Base-by-base conservation (phyloP, 2,113 vertebrate genomes). In the Proterorhinus semilunaris region DNA sequence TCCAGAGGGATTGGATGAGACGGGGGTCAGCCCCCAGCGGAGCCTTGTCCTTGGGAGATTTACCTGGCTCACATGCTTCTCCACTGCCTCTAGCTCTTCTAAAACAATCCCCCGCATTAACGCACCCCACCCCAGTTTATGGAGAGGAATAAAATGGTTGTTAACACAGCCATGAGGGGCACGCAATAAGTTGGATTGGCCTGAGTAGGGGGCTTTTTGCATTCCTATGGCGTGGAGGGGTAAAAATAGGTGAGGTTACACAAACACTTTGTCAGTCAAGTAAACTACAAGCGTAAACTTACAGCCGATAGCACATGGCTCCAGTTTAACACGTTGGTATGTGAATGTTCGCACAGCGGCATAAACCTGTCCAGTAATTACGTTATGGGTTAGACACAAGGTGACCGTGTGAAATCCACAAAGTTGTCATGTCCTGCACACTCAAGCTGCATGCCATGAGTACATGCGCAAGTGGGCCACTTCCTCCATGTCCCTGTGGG, bases 111-210 rank as follows among this genome's bases (percentile, higher is more conserved):
- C 69, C 55, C 63, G 48, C 15, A 61, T 84, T 80, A 75, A 36
- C 77, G 64, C 57, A 68, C 36, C 58, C 71, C 63, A 57, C 51
- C 55, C 52, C 44, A 58, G 57, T 84, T 85, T 74, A 82, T 71
- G 61, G 68, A 77, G 51, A 75, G 68, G 66, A 86, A 80, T 83
- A 80, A 83, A 78, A 86, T 63, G 53, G 49, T 63, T 66, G 65
- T 72, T 75, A 73, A 82, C 68, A 62, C 53, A 72, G 36, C 50
- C 63, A 68, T 7, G 65, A 65, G 67, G 71, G 62, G 66, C 48
- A 64, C 0, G n/a, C 69, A 77, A 83, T 65, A 83, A 64, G 65
- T 27, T 49, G 51, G 10, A 42, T 66, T 63, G 66, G 10, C 21
- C 67, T 62, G 66, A 66, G 58, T 54, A 50, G 47, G 50, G 62